These are phyloP conservation scores for Nomada ruficornis DNA, from an alignment of 2,888 invertebrate genomes.

Conservation along the genomic window DNA sequence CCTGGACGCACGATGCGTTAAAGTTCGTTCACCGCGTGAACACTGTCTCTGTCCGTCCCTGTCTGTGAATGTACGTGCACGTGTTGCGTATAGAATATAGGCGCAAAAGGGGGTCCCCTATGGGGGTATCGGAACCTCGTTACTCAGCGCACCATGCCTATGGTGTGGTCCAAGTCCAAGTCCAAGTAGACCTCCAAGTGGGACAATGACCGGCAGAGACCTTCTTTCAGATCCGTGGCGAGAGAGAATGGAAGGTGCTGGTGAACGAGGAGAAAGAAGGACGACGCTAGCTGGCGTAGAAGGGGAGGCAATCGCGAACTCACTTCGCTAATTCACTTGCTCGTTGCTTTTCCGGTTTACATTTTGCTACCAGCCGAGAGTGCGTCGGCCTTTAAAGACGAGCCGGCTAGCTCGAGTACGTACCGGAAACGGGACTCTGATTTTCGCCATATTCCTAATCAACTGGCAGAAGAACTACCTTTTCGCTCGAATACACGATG, in stretches of 20 bases:
- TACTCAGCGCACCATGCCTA: slow-evolving; percentile 76
- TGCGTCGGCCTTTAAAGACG: slow-evolving; percentile 70
- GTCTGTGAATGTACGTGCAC: slow-evolving; percentile 43
- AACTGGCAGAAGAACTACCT: background rate
- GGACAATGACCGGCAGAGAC: slow-evolving; percentile 84
- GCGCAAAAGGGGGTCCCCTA: slow-evolving; percentile 77
- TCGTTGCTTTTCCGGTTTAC: slow-evolving; percentile 80
- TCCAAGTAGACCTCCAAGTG: slow-evolving; percentile 82
- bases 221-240: slow-evolving; percentile 82
- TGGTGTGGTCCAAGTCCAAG: slow-evolving; percentile 78
- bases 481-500: background rate
- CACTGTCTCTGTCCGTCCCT: slow-evolving; percentile 54
- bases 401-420: slow-evolving; percentile 32
- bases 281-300: slow-evolving; percentile 49
- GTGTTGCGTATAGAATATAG: slow-evolving; percentile 68
- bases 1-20: slow-evolving; percentile 35
- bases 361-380: slow-evolving; percentile 73
- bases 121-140: slow-evolving; percentile 78
- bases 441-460: slow-evolving; percentile 16
- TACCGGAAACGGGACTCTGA: slow-evolving; percentile 55
- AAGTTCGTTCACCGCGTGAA: slow-evolving; percentile 65
- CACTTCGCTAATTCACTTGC: slow-evolving; percentile 80
- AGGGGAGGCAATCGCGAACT: slow-evolving; percentile 70
- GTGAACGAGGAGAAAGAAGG: slow-evolving; percentile 68
- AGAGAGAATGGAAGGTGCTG: slow-evolving; percentile 67